Evolutionary conservation across 2,113 vertebrate genomes (phyloP).

Genomic region (Catagonus wagneri): DNA sequence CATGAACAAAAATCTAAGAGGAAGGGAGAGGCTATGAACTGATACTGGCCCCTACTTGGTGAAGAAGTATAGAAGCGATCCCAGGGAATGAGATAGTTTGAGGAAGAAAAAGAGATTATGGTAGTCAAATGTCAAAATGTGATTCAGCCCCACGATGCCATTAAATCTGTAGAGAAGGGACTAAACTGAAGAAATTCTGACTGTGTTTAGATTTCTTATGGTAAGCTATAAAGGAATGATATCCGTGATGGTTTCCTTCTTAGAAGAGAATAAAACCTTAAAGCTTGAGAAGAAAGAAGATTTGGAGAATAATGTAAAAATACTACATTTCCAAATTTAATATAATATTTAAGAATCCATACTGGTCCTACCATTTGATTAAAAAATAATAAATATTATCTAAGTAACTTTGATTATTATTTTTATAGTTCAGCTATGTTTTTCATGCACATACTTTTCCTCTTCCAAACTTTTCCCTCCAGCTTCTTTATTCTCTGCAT

Average conservation of each 20-base stretch:
- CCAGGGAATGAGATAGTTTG: neutral
- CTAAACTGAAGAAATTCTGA: neutral
- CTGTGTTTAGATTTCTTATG: neutral
- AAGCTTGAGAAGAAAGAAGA: neutral
- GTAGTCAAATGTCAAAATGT: neutral
- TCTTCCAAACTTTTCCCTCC: neutral
- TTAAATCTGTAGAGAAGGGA: neutral
- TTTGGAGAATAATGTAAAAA: neutral
- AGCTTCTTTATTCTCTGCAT: neutral
- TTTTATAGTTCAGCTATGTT: neutral
- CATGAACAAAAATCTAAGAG: neutral
- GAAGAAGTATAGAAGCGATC: neutral
- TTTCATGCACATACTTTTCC: neutral
- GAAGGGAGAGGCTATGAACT: neutral
- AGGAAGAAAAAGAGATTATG: neutral
- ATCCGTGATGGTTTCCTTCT: neutral
- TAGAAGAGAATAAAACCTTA: neutral
- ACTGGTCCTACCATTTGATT: neutral
- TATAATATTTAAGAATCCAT: neutral
- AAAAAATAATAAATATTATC: neutral
- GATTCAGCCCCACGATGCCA: neutral
- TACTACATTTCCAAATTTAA: neutral
- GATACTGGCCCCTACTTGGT: neutral
- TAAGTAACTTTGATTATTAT: neutral
- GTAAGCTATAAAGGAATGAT: neutral